Evolutionary conservation across 2,888 invertebrate species (phyloP).

Genomic region (Julus scandinavius): DNA sequence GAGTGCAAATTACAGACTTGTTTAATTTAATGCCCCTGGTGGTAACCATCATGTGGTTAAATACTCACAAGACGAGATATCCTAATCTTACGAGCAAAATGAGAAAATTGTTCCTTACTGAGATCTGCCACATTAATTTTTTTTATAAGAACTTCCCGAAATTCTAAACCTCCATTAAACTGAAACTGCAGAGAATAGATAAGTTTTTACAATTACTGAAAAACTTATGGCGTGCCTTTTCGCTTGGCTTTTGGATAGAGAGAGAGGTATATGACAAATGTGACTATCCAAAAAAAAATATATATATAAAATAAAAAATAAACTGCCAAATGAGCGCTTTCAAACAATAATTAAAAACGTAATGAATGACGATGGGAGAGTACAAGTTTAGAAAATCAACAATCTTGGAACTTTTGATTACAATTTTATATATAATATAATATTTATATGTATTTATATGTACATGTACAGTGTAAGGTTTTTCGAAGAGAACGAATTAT

Average conservation of each 20-base stretch:
- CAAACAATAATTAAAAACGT: not conserved
- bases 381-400: not conserved
- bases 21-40: not conserved
- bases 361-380: not conserved
- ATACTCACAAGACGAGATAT: not conserved
- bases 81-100: not conserved
- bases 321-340: not conserved
- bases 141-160: not conserved
- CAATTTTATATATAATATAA: constrained; percentile 26
- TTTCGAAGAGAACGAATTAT: not conserved
- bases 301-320: too few species aligned
- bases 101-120: not conserved
- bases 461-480: not conserved
- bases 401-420: not conserved
- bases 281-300: not conserved
- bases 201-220: too few species aligned
- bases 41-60: too few species aligned
- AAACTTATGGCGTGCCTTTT: too few species aligned
- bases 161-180: not conserved
- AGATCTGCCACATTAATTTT: not conserved
- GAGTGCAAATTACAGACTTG: not conserved
- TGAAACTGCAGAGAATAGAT: too few species aligned
- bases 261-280: not conserved
- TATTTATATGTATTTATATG: constrained; percentile 1
- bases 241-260: too few species aligned